Percentiles rank a stretch among this genome's conserved stretches.
phyloP scores from a whole-genome alignment of 2,888 invertebrate genomes.

The Sphinx pinastri region DNA sequence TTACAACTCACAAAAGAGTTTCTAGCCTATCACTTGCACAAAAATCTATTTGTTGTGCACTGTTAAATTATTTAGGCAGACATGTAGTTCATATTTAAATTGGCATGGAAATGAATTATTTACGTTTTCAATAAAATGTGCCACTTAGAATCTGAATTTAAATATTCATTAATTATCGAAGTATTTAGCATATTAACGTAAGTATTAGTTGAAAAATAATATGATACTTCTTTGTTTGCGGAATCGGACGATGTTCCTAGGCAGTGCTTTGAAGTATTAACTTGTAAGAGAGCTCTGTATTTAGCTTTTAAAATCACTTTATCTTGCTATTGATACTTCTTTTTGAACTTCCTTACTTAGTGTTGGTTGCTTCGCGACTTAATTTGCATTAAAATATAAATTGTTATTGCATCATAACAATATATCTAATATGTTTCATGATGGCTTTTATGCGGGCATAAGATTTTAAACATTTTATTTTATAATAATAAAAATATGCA shows the following conservation, averaged over 20 bases:
- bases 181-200: neutral
- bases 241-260: slow-evolving; percentile 1
- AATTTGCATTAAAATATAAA: neutral
- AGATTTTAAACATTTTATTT: too few species aligned
- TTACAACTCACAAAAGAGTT: neutral
- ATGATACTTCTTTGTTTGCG: neutral
- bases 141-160: neutral
- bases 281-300: slow-evolving; percentile 7
- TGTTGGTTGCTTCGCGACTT: neutral
- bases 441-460: neutral
- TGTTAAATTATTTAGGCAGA: neutral
- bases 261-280: neutral
- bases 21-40: neutral
- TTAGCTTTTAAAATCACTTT: slow-evolving; percentile 15
- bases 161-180: neutral
- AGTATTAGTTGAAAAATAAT: neutral
- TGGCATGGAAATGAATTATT: neutral
- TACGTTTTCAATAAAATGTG: too few species aligned
- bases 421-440: neutral
- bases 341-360: neutral
- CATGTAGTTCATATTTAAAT: neutral
- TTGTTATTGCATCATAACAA: neutral
- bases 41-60: too few species aligned
- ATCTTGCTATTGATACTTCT: neutral
- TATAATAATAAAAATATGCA: neutral